Evolutionary conservation across 2,888 invertebrate species (phyloP), one percentile per base, ranked within the genome.

Genomic region (Notodonta ziczac): DNA sequence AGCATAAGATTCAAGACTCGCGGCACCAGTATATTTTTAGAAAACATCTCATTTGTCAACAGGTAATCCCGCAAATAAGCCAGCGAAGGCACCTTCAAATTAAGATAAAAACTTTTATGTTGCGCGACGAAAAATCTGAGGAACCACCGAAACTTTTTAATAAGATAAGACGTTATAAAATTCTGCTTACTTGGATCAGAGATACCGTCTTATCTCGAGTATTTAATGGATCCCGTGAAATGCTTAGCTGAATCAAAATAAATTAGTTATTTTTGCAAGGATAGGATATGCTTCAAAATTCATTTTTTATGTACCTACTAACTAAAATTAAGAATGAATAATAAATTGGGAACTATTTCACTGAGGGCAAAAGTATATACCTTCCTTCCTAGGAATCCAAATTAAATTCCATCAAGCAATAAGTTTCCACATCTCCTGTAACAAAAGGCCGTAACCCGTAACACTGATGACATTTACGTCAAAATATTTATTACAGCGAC

Each of bases 111-210:
- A 71, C 61, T 66, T 69, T 60, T 59, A 57, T 58, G 63, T 66
- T 58, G 56, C 58, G 53, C 35, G 56, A 57, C 62, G 48, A 62
- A 63, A 73, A 67, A 57, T 57, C 65, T 60, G 58, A 62, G 58
- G n/a, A 50, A 57, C 72, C 69, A 65, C 62, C 53, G 35, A 73
- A 83, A 80, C 74, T 81, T 82, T 78, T 69, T 78, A 77, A 81
- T 77, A 77, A 74, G 78, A 81, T 79, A 78, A 78, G 63, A 76
- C 67, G 63, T 74, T 73, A 72, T 69, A 71, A 73, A 80, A 77
- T 72, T 69, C 60, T 74, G 72, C 75, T 77, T 70, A 71, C 74
- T 72, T 67, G 74, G 62, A 77, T 74, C 70, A 69, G 62, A 70
- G 69, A 75, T 70, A 76, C 74, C 69, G 65, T 74, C 69, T 73